Conservation (phyloP, 2,113 vertebrate genomes). For the Xenopus laevis region DNA sequence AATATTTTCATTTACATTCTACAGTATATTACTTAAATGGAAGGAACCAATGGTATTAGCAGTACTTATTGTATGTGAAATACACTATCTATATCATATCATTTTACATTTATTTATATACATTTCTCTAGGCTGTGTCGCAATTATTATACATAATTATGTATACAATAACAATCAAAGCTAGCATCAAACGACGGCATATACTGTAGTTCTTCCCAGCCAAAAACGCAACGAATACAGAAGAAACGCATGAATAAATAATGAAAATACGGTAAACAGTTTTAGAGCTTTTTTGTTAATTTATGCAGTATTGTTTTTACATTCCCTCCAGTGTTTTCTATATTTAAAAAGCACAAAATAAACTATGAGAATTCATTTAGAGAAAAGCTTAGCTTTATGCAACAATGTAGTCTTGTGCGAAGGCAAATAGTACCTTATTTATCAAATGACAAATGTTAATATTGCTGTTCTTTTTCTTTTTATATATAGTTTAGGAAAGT, state of each 20-base stretch:
- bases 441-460: slow-evolving; percentile 24
- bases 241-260: slow-evolving; percentile 19
- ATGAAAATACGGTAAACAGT: slow-evolving; percentile 21
- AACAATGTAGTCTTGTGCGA: neutral
- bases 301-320: slow-evolving; percentile 36
- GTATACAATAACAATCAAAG: slow-evolving; percentile 26
- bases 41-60: neutral
- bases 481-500: no score
- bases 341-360: slow-evolving; percentile 18
- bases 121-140: neutral
- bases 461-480: neutral
- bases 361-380: slow-evolving; percentile 30
- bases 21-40: neutral
- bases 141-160: slow-evolving; percentile 19
- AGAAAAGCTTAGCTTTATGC: neutral
- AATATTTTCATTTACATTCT: slow-evolving; percentile 23
- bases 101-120: slow-evolving; percentile 11
- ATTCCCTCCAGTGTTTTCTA: slow-evolving; percentile 21
- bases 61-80: slow-evolving; percentile 16
- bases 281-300: slow-evolving; percentile 29
- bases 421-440: slow-evolving; percentile 20
- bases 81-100: slow-evolving; percentile 5
- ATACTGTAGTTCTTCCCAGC: slow-evolving; percentile 4
- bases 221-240: neutral
- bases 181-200: slow-evolving; percentile 1